Percentiles rank a stretch among this genome's conserved stretches.
These are phyloP conservation scores for Ivindomyrus marchei DNA, from an alignment of 2,113 vertebrate species.

Conservation along the genomic window DNA sequence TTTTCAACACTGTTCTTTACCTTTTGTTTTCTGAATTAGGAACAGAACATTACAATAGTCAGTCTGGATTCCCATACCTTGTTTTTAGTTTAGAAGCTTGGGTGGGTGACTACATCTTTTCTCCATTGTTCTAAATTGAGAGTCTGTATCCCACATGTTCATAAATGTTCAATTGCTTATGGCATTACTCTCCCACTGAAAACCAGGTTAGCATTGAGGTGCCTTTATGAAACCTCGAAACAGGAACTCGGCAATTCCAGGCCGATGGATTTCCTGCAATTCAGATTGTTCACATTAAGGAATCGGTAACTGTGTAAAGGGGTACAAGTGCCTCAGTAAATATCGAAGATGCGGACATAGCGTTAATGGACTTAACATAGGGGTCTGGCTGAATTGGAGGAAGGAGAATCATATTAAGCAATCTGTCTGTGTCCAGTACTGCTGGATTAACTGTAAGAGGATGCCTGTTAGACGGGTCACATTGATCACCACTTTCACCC, in stretches of 20 bases:
- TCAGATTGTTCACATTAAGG: slow-evolving; percentile 53
- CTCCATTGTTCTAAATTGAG: neutral
- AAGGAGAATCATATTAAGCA: slow-evolving; percentile 59
- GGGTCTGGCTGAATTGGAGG: slow-evolving; percentile 42
- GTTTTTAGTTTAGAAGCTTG: neutral
- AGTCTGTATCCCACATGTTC: slow-evolving; percentile 33
- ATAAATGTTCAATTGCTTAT: slow-evolving; percentile 47
- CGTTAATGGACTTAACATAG: slow-evolving; percentile 67
- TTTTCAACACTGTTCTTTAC: neutral
- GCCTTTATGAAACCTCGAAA: slow-evolving; percentile 57
- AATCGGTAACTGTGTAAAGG: slow-evolving; percentile 52
- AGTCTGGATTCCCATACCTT: neutral
- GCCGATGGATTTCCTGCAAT: slow-evolving; percentile 53
- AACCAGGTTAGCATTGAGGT: slow-evolving; percentile 71
- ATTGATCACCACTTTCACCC: slow-evolving; percentile 47
- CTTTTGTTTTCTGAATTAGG: neutral
- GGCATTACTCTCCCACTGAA: slow-evolving; percentile 49
- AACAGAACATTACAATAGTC: neutral
- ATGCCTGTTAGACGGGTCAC: slow-evolving; percentile 40
- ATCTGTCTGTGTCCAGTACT: slow-evolving; percentile 57
- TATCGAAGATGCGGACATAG: slow-evolving; percentile 54
- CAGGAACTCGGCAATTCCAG: slow-evolving; percentile 50
- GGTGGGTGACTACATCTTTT: neutral
- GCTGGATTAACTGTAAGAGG: slow-evolving; percentile 44
- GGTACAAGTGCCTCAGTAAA: slow-evolving; percentile 57